Base-by-base conservation (phyloP, 2,113 vertebrate species). In the Halichoerus grypus region DNA sequence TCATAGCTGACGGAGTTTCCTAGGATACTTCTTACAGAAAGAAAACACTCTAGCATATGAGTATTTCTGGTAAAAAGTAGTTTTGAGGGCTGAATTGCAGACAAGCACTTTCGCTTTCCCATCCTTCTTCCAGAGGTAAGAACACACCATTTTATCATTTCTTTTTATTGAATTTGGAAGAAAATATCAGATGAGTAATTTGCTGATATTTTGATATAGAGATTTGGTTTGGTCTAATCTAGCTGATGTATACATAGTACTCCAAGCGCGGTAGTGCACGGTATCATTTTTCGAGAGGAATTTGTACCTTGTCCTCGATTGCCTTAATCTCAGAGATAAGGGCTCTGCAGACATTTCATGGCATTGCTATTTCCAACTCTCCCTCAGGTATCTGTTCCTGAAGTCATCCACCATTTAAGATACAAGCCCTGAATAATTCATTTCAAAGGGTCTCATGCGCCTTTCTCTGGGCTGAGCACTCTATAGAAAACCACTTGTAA, bases 401-500 rank as follows among this genome's bases (percentile, higher is more conserved):
- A 88, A 84, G 67, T 79, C 33, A 71, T 13, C 57, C 7, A 16
- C 24, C 19, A 53, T 55, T 65, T 63, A 91, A 82, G 63, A 46
- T 15, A 69, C 18, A 80, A 88, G 79, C 12, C 11, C 21, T 55
- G 63, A 59, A 14, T 77, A 72, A 59, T 69, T 92, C n/a, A 77
- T 93, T 80, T 90, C 67, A 16, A 19, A 89, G 31, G 49, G 8
- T 22, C 31, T 24, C 22, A 1, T 7, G 2, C 18, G 4, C 5
- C 71, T 79, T 49, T 81, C 71, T 88, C 11, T 7, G 39, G 71
- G 31, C 69, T 84, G 63, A n/a, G 80, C 22, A 31, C 36, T 7
- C 4, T 22, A 61, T 15, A 95, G 84, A 91, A 93, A 94, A 65
- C 80, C 57, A 53, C 61, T 83, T 63, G 55, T 53, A 94, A 89